Conservation (phyloP, 2,888 invertebrate species). For the Emmelina monodactyla region DNA sequence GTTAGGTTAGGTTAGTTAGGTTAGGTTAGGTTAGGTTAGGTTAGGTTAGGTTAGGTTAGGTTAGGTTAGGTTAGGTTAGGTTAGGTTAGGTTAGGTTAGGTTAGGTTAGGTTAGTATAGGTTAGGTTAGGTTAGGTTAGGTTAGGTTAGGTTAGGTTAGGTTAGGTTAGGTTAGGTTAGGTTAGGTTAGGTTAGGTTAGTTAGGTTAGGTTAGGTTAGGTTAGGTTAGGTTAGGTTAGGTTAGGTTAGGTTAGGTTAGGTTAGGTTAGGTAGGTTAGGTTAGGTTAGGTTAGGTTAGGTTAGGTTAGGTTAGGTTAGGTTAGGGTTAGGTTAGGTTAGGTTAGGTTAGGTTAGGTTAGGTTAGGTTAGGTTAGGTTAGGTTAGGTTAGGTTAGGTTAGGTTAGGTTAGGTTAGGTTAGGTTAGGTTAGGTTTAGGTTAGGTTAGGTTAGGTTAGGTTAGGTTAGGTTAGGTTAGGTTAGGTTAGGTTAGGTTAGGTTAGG, state of each 20-base stretch:
- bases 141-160: slow-evolving; percentile 16
- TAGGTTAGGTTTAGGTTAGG: slow-evolving; percentile 17
- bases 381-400: slow-evolving; percentile 18
- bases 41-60: slow-evolving; percentile 15
- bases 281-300: slow-evolving; percentile 15
- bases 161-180: slow-evolving; percentile 14
- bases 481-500: slow-evolving; percentile 16
- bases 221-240: slow-evolving; percentile 18
- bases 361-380: slow-evolving; percentile 18
- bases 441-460: slow-evolving; percentile 14
- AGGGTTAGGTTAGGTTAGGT: slow-evolving; percentile 14
- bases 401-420: slow-evolving; percentile 17
- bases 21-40: slow-evolving; percentile 15
- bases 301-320: slow-evolving; percentile 13
- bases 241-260: slow-evolving; percentile 18
- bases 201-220: slow-evolving; percentile 16
- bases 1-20: slow-evolving; percentile 6
- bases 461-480: slow-evolving; percentile 14
- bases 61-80: slow-evolving; percentile 15
- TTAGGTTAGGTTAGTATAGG: slow-evolving; percentile 16
- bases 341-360: slow-evolving; percentile 16
- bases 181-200: slow-evolving; percentile 15
- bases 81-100: slow-evolving; percentile 16
- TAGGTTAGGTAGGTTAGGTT: slow-evolving; percentile 18
- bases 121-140: slow-evolving; percentile 13